Percentiles rank a stretch among this genome's conserved stretches.
These are phyloP conservation scores for Pyrocephalus nanus DNA, from an alignment of 2,797 vertebrate genomes.

Conservation along the genomic window DNA sequence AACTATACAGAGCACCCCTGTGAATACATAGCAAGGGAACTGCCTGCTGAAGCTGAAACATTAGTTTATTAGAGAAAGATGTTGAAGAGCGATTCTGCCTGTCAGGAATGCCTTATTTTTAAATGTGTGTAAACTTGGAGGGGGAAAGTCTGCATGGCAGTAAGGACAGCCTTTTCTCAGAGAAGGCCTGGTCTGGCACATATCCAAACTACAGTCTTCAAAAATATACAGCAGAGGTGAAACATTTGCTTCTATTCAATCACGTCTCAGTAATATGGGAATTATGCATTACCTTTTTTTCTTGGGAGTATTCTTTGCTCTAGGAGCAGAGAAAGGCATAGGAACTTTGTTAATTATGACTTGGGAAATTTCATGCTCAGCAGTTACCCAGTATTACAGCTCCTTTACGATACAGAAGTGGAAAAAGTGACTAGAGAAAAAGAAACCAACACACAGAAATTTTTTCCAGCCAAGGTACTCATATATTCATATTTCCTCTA, in stretches of 20 bases:
- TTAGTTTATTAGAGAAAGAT: neutral
- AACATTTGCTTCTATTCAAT: neutral
- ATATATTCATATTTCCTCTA: neutral
- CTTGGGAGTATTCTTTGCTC: neutral
- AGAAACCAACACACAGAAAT: neutral
- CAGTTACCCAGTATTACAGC: neutral
- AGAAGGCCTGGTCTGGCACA: neutral
- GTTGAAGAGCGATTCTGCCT: neutral
- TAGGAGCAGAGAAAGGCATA: neutral
- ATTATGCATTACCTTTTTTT: neutral
- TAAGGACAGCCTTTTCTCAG: neutral
- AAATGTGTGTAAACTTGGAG: neutral
- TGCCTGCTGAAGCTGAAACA: neutral
- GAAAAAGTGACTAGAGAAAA: neutral
- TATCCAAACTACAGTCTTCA: neutral
- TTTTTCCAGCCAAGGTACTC: neutral
- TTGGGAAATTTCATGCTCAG: neutral
- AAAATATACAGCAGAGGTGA: neutral
- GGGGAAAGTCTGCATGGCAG: neutral
- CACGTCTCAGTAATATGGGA: neutral
- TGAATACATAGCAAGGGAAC: neutral
- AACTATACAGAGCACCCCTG: neutral
- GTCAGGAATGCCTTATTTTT: neutral
- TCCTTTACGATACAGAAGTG: neutral
- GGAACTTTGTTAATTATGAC: neutral